phyloP scores from a whole-genome alignment of 2,797 vertebrate genomes.

The Anas bernieri region DNA sequence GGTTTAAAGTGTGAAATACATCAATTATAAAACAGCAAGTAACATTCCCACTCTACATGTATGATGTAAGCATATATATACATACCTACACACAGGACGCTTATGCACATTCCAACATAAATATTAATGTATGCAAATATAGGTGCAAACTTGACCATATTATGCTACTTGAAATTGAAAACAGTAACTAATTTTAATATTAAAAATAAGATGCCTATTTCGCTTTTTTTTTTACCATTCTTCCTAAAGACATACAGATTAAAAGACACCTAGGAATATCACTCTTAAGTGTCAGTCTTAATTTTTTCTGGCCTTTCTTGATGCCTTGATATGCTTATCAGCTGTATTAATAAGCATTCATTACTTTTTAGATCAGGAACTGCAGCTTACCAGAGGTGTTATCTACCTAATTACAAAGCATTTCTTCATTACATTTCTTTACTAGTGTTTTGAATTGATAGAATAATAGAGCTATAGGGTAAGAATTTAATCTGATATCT shows the following conservation, averaged over 20 bases:
- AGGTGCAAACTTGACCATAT: neutral
- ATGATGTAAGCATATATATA: neutral
- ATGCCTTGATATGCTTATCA: neutral
- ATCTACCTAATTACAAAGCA: neutral
- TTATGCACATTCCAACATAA: neutral
- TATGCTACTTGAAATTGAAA: neutral
- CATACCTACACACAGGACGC: neutral
- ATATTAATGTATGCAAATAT: neutral
- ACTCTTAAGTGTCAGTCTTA: neutral
- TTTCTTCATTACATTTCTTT: neutral
- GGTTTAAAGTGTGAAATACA: neutral
- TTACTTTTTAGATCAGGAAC: neutral
- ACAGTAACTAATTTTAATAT: neutral
- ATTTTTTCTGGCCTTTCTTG: neutral
- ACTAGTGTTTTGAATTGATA: neutral
- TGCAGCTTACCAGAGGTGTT: neutral
- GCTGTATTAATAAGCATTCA: neutral
- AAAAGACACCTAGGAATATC: neutral
- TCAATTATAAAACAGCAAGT: neutral
- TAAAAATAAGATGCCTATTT: neutral
- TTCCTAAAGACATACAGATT: neutral
- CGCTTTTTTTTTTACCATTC: neutral
- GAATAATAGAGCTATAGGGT: neutral
- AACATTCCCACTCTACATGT: neutral
- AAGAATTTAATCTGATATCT: neutral